Percentiles rank a stretch among this genome's conserved stretches.
Conservation (phyloP, 2,888 invertebrate species). For the Hypena proboscidalis region DNA sequence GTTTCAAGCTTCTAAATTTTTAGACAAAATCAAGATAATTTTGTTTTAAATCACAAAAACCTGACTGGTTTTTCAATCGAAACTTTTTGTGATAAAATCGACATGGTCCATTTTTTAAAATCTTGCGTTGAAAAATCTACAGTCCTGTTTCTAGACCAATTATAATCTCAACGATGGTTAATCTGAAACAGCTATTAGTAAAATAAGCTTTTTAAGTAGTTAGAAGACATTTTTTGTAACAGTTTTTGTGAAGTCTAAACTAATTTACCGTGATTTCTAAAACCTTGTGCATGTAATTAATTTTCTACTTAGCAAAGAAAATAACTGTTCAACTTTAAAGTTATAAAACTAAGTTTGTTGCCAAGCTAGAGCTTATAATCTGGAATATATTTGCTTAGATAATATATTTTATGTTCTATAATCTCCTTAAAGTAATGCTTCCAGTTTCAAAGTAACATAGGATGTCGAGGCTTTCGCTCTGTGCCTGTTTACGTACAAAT, state of each 20-base stretch:
- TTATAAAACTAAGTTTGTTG: constrained; percentile 34
- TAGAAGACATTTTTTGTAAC: constrained; percentile 12
- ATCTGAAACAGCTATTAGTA: too few relatives aligned
- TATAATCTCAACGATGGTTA: too few relatives aligned
- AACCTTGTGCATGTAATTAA: constrained; percentile 20
- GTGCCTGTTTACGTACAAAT: constrained; percentile 45
- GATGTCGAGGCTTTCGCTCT: constrained; percentile 48
- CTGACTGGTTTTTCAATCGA: too few relatives aligned
- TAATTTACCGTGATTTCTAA: background rate
- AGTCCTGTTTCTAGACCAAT: too few relatives aligned
- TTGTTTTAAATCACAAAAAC: too few relatives aligned
- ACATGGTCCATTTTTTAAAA: too few relatives aligned
- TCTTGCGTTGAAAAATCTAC: too few relatives aligned
- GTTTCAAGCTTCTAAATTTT: too few relatives aligned
- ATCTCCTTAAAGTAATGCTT: constrained; percentile 36
- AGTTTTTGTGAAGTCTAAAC: constrained; percentile 17
- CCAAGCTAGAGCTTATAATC: constrained; percentile 30
- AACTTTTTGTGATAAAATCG: too few relatives aligned
- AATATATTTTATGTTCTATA: constrained; percentile 29
- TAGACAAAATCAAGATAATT: too few relatives aligned
- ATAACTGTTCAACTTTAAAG: constrained; percentile 24
- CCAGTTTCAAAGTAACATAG: constrained; percentile 30
- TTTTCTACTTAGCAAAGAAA: constrained; percentile 22
- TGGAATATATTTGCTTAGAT: constrained; percentile 34
- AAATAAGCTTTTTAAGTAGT: background rate